phyloP scores from a whole-genome alignment of 35 echinoderm and acorn worm genomes.

The Lytechinus pictus region DNA sequence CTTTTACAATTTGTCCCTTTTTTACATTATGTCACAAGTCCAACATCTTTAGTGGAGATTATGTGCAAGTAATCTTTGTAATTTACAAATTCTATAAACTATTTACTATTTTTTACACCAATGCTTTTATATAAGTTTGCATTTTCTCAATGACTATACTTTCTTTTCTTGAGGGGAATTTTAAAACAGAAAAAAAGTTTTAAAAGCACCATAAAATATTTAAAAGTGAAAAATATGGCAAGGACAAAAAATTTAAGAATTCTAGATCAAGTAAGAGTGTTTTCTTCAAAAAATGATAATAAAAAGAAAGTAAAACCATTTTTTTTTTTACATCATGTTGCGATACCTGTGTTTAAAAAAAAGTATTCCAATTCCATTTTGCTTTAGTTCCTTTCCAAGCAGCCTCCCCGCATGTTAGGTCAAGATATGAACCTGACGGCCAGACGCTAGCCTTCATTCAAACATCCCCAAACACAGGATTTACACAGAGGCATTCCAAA shows the following conservation, averaged over 20 bases:
- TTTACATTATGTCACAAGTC: conserved; percentile 41
- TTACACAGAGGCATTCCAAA: not conserved
- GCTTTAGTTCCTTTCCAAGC: not conserved
- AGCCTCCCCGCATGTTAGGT: not conserved
- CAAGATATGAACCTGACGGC: conserved; percentile 14
- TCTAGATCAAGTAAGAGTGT: not conserved
- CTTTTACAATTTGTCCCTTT: conserved; percentile 27
- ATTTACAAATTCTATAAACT: conserved; percentile 37
- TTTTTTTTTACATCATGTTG: not conserved
- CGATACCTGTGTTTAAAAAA: not conserved
- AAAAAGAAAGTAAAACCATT: conserved; percentile 6
- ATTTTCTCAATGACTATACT: not conserved
- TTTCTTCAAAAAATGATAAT: not conserved
- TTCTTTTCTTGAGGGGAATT: not conserved
- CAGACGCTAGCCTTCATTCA: conserved; percentile 12
- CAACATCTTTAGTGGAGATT: not conserved
- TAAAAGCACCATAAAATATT: conserved; percentile 42
- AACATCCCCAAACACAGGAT: not conserved
- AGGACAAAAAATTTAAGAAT: not conserved
- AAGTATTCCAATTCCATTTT: not conserved
- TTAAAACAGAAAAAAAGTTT: not conserved
- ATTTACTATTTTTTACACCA: conserved; percentile 37
- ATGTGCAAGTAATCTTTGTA: conserved; percentile 35
- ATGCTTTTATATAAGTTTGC: conserved; percentile 22
- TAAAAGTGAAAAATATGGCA: not conserved